Conservation (phyloP, 1,140 invertebrate genomes). For the Hermatobates lingyangjiaoensis region DNA sequence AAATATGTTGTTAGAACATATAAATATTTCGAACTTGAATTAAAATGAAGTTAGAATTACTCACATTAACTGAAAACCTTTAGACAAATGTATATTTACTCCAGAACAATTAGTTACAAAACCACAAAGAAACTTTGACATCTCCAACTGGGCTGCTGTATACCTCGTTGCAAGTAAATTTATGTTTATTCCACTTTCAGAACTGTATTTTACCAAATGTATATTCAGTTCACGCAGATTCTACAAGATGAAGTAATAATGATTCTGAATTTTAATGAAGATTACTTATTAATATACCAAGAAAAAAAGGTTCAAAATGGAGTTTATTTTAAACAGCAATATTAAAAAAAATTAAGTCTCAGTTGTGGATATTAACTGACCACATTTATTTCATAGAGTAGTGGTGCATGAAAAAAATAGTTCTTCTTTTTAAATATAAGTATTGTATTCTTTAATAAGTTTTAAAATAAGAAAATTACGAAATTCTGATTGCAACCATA, state of each 20-base stretch:
- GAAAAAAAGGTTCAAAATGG: background rate
- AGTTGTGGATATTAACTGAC: too few relatives aligned
- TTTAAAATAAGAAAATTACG: too few relatives aligned
- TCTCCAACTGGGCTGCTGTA: slow-evolving; percentile 55
- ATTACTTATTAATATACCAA: background rate
- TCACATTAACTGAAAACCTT: slow-evolving; percentile 61
- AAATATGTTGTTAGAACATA: slow-evolving; percentile 5
- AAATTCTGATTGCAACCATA: too few relatives aligned
- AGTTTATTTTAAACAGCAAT: background rate
- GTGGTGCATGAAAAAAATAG: too few relatives aligned
- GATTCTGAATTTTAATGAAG: background rate
- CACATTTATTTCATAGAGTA: too few relatives aligned
- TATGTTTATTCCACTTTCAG: slow-evolving; percentile 43
- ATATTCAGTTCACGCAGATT: slow-evolving; percentile 64
- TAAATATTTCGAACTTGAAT: background rate
- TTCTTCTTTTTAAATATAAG: too few relatives aligned
- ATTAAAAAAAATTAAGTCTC: too few relatives aligned
- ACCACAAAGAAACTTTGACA: slow-evolving; percentile 52
- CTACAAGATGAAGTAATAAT: too few relatives aligned
- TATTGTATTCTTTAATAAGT: too few relatives aligned
- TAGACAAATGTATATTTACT: slow-evolving; percentile 40
- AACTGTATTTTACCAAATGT: slow-evolving; percentile 48
- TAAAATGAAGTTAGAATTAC: slow-evolving; percentile 13
- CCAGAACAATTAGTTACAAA: slow-evolving; percentile 45
- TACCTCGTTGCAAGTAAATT: slow-evolving; percentile 63